phyloP scores from a whole-genome alignment of 2,888 invertebrate species.

The Furcula furcula region DNA sequence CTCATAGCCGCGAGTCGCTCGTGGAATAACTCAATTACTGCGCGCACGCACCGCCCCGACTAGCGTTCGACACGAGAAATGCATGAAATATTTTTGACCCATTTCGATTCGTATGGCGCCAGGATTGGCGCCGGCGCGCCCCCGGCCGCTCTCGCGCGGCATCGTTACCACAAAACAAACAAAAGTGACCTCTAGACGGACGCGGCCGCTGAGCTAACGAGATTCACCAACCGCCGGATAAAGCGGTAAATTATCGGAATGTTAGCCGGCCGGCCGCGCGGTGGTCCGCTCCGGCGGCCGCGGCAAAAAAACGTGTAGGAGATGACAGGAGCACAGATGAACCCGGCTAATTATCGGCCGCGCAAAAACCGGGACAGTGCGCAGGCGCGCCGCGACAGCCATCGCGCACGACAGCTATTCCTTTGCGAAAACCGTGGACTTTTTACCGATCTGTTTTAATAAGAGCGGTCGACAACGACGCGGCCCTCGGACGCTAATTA shows the following conservation, averaged over 20 bases:
- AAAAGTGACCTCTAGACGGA: slow-evolving; percentile 77
- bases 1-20: slow-evolving; percentile 17
- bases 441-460: slow-evolving; percentile 56
- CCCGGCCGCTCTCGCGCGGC: slow-evolving; percentile 68
- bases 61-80: slow-evolving; percentile 68
- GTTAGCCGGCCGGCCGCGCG: slow-evolving; percentile 60
- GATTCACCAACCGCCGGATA: slow-evolving; percentile 77
- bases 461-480: slow-evolving; percentile 47
- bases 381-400: slow-evolving; percentile 58
- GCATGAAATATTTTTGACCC: slow-evolving; percentile 75
- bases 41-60: slow-evolving; percentile 40
- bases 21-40: slow-evolving; percentile 70
- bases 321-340: slow-evolving; percentile 75
- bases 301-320: slow-evolving; percentile 73
- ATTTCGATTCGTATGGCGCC: slow-evolving; percentile 72
- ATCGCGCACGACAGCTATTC: slow-evolving; percentile 58
- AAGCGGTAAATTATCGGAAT: slow-evolving; percentile 80
- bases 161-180: slow-evolving; percentile 80
- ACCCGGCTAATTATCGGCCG: slow-evolving; percentile 63
- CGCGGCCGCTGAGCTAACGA: slow-evolving; percentile 69
- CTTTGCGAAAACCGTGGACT: slow-evolving; percentile 49
- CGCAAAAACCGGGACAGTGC: slow-evolving; percentile 60
- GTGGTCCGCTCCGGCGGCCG: slow-evolving; percentile 64
- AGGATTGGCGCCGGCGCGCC: slow-evolving; percentile 73
- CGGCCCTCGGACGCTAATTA: slow-evolving; percentile 56